These are phyloP conservation scores for Drosophila santomea DNA, from an alignment of 1,140 invertebrate species.

Conservation along the genomic window DNA sequence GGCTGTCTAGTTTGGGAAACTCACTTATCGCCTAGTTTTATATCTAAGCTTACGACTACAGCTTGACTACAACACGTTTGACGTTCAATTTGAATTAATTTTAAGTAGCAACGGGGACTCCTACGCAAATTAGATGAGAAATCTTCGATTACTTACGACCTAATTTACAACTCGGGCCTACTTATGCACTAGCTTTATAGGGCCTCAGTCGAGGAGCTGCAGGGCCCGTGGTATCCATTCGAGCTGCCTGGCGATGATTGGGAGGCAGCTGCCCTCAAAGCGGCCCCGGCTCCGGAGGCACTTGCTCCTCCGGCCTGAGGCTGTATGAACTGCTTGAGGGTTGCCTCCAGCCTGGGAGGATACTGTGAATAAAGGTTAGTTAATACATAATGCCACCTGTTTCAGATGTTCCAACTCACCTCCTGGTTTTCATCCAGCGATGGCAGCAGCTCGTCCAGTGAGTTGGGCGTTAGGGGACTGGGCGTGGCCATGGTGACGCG, in stretches of 20 bases:
- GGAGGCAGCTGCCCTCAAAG: constrained; percentile 28
- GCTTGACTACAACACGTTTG: constrained; percentile 75
- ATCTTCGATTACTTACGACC: constrained; percentile 28
- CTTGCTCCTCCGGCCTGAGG: constrained; percentile 37
- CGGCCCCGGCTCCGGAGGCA: constrained; percentile 25
- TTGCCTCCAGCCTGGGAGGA: constrained; percentile 68
- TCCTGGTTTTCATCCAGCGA: constrained; percentile 91
- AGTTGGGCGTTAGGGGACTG: constrained; percentile 90
- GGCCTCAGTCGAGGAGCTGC: constrained; percentile 82
- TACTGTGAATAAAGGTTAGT: constrained; percentile 44
- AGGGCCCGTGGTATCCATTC: constrained; percentile 79
- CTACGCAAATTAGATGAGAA: constrained; percentile 32
- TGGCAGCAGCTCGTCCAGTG: constrained; percentile 91
- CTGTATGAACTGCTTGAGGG: constrained; percentile 66
- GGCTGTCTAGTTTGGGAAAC: constrained; percentile 38
- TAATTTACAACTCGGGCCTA: constrained; percentile 29
- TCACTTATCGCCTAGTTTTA: constrained; percentile 16
- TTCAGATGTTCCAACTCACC: constrained; percentile 77
- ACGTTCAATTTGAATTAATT: constrained; percentile 73
- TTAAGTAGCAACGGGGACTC: constrained; percentile 48
- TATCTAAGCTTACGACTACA: constrained; percentile 17
- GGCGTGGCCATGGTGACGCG: constrained; percentile 87
- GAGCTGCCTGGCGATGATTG: constrained; percentile 32
- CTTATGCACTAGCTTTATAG: constrained; percentile 56
- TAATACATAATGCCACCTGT: not conserved